These are phyloP conservation scores for Conger conger DNA, from an alignment of 2,113 vertebrate genomes.

Conservation along the genomic window DNA sequence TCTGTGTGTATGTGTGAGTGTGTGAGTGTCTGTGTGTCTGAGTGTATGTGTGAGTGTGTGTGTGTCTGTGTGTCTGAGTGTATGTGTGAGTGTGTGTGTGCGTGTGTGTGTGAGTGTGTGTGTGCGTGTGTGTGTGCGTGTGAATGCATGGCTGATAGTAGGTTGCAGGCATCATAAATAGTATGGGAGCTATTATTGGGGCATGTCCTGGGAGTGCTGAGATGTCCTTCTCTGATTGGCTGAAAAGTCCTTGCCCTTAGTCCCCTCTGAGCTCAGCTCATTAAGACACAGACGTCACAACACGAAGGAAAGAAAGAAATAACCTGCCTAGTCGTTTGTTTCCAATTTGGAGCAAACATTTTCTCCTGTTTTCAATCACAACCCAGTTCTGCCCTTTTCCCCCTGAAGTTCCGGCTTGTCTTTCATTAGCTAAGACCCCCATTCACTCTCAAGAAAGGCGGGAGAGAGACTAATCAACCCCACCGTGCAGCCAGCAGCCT, in stretches of 20 bases:
- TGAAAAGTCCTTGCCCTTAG: background rate
- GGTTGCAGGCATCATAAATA: slow-evolving; percentile 20
- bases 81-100: slow-evolving; percentile 10
- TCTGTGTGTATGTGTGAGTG: slow-evolving; percentile 18
- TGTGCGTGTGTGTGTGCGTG: slow-evolving; percentile 16
- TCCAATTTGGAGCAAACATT: slow-evolving; percentile 40
- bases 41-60: background rate
- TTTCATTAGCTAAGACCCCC: background rate
- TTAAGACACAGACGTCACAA: slow-evolving; percentile 24
- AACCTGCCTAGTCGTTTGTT: slow-evolving; percentile 30
- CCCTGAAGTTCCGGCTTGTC: background rate
- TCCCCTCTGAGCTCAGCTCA: slow-evolving; percentile 3
- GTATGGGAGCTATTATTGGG: slow-evolving; percentile 23
- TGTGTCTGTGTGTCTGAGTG: background rate
- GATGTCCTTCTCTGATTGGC: slow-evolving; percentile 31
- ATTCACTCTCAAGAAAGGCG: background rate
- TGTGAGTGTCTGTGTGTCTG: slow-evolving; percentile 21
- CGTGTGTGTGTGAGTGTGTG: slow-evolving; percentile 18
- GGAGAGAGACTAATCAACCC: background rate
- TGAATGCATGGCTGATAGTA: background rate
- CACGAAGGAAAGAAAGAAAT: slow-evolving; percentile 29
- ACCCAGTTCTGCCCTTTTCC: background rate
- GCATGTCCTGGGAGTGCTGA: slow-evolving; percentile 16
- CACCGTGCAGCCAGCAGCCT: background rate
- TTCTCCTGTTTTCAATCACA: slow-evolving; percentile 36